Evolutionary conservation across 2,888 invertebrate species (phyloP).

Genomic region (Agrilus mali): DNA sequence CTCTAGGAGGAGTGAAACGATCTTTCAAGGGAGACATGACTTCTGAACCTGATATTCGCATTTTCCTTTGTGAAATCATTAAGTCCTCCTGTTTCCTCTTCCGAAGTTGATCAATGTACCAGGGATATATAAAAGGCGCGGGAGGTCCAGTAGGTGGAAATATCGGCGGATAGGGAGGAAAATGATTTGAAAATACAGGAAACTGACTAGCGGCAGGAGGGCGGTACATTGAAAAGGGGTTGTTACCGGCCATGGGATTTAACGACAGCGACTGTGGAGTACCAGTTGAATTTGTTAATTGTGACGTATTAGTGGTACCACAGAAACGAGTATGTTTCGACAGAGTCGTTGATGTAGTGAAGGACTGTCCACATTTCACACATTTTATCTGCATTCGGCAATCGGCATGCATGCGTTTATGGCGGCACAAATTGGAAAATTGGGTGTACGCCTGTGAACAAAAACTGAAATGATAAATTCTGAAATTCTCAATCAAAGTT

Average conservation of each 20-base stretch:
- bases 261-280: constrained; percentile 25
- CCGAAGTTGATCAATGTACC: constrained; percentile 46
- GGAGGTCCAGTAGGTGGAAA: constrained; percentile 36
- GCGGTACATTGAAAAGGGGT: constrained; percentile 61
- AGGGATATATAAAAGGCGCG: constrained; percentile 47
- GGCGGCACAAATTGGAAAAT: constrained; percentile 98
- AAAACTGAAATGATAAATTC: constrained; percentile 1
- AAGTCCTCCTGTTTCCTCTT: constrained; percentile 32
- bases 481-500: not conserved
- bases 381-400: constrained; percentile 92
- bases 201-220: constrained; percentile 41
- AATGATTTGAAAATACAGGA: constrained; percentile 52
- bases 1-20: constrained; percentile 43
- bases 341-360: constrained; percentile 81
- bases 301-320: constrained; percentile 56
- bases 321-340: constrained; percentile 95
- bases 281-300: constrained; percentile 23
- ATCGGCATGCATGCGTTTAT: constrained; percentile 96
- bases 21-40: constrained; percentile 29
- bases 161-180: constrained; percentile 33
- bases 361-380: constrained; percentile 85
- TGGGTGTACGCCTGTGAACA: constrained; percentile 83
- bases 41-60: constrained; percentile 20
- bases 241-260: constrained; percentile 27
- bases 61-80: constrained; percentile 8